Base-by-base conservation (phyloP, 2,888 invertebrate genomes). In the Chloromyia formosa region DNA sequence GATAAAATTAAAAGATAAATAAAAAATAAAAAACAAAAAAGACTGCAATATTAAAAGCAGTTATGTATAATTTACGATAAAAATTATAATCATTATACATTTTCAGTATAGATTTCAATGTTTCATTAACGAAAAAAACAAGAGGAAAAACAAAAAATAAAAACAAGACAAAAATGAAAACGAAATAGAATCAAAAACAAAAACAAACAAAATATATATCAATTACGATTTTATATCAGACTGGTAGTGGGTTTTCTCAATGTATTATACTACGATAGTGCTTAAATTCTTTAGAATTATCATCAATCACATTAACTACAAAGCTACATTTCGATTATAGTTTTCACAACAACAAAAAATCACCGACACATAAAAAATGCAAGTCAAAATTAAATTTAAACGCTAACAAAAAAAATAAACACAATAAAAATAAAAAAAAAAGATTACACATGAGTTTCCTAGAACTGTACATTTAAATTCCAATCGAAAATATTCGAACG, bases 141-240 rank as follows among this genome's bases (percentile, higher is more conserved):
- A n/a, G n/a, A n/a, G n/a, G n/a, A n/a, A n/a, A n/a, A n/a, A n/a
- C n/a, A n/a, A n/a, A n/a, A n/a, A n/a, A n/a, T n/a, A n/a, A n/a
- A n/a, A n/a, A n/a, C n/a, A n/a, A n/a, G n/a, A n/a, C n/a, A n/a
- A n/a, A n/a, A n/a, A n/a, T n/a, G n/a, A n/a, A n/a, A n/a, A n/a
- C n/a, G n/a, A n/a, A n/a, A n/a, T n/a, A n/a, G n/a, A n/a, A n/a
- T n/a, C n/a, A n/a, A n/a, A n/a, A n/a, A n/a, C n/a, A n/a, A n/a
- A 35, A 2, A 35, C 7, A 35, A 35, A 35, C 49, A 49, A 49
- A 49, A 10, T 49, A 35, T 35, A 49, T 49, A 49, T 49, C 49
- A 49, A 49, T 49, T 49, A 49, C 49, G 49, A 49, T 49, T 49
- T 49, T 49, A 49, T 49, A 49, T 49, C 49, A 49, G 49, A 49